These are phyloP conservation scores for Haliaeetus leucogaster DNA, from an alignment of 2,113 vertebrate genomes.

Conservation along the genomic window DNA sequence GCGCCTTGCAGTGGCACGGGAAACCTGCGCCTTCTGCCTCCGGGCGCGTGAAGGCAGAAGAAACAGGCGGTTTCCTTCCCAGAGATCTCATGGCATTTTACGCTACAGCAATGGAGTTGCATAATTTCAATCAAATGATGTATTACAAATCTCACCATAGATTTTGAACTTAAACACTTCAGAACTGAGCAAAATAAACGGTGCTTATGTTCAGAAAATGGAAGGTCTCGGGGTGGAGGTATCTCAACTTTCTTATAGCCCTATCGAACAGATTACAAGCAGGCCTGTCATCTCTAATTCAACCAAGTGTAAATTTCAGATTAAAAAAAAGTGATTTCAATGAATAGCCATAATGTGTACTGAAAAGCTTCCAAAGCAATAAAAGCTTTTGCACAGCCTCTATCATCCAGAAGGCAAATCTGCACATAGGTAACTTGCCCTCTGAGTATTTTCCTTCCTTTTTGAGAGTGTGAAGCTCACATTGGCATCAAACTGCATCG, in stretches of 20 bases:
- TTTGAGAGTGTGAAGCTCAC: neutral
- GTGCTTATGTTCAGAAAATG: neutral
- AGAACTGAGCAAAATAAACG: neutral
- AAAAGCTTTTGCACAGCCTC: neutral
- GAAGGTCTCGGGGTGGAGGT: neutral
- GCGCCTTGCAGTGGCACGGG: rapidly evolving
- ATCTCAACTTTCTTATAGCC: neutral
- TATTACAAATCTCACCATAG: neutral
- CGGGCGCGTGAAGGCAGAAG: rapidly evolving
- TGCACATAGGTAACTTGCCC: neutral
- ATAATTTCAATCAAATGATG: neutral
- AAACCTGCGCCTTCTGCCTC: neutral
- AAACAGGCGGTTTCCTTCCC: neutral
- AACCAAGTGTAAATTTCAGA: neutral
- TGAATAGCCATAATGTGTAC: neutral
- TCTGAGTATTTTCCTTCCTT: neutral
- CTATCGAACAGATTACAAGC: neutral
- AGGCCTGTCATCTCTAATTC: neutral
- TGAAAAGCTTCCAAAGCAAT: neutral
- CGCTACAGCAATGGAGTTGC: neutral
- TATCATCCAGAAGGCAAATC: neutral
- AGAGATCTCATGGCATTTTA: neutral
- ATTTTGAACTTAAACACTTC: neutral
- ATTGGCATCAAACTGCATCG: neutral
- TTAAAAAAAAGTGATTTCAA: neutral